Percentiles rank a stretch among this genome's conserved stretches.
These are phyloP conservation scores for Lycaena phlaeas DNA, from an alignment of 2,888 invertebrate genomes.

Conservation along the genomic window DNA sequence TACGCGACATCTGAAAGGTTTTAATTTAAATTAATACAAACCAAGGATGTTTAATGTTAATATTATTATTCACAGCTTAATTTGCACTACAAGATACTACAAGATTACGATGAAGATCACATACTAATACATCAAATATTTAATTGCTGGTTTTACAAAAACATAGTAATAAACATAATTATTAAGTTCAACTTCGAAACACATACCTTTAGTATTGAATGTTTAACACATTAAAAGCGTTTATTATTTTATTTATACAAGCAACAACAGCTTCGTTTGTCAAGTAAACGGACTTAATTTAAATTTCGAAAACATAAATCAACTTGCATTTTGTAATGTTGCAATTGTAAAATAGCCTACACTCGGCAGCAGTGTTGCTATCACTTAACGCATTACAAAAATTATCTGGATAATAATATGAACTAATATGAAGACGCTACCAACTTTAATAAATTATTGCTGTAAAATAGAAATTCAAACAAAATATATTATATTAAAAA, in stretches of 20 bases:
- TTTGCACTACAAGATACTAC: too few relatives aligned
- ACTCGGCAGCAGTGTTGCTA: not conserved
- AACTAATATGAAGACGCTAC: too few relatives aligned
- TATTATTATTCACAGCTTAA: too few relatives aligned
- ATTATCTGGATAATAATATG: too few relatives aligned
- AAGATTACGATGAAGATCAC: too few relatives aligned
- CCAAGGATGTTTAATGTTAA: too few relatives aligned
- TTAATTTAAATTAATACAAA: not conserved
- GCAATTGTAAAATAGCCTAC: not conserved
- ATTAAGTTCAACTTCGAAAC: not conserved
- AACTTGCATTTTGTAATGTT: constrained; percentile 13
- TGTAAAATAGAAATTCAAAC: too few relatives aligned
- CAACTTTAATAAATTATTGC: too few relatives aligned
- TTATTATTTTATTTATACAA: constrained; percentile 10
- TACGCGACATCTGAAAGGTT: constrained; percentile 57
- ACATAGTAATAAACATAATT: not conserved
- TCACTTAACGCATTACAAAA: too few relatives aligned
- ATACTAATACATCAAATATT: too few relatives aligned
- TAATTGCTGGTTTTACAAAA: too few relatives aligned
- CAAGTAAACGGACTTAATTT: constrained; percentile 32
- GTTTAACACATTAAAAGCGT: constrained; percentile 9
- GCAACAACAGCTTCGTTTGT: constrained; percentile 19
- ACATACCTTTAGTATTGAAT: constrained; percentile 10
- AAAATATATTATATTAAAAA: too few relatives aligned
- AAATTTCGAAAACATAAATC: constrained; percentile 29